Conservation (phyloP, 2,888 invertebrate species). For the Calameuta filiformis region DNA sequence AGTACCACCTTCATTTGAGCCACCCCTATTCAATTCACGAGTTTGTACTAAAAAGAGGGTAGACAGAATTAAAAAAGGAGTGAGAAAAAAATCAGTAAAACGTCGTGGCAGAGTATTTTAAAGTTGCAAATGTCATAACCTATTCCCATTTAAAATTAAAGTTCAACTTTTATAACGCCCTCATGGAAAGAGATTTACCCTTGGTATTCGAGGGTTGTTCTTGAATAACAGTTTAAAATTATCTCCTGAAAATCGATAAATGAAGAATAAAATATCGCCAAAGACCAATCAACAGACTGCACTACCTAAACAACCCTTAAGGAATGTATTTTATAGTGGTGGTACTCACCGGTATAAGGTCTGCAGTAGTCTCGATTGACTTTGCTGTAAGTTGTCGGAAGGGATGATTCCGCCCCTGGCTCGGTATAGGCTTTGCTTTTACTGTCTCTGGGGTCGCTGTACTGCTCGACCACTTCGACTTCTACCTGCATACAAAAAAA, state of each 20-base stretch:
- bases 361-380: conserved; percentile 71
- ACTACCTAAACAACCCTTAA: too few species aligned
- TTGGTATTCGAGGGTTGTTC: not conserved
- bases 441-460: conserved; percentile 80
- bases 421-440: conserved; percentile 61
- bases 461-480: conserved; percentile 80
- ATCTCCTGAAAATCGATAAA: not conserved
- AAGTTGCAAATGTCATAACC: not conserved
- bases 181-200: not conserved
- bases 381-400: conserved; percentile 65
- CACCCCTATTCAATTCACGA: not conserved
- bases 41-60: not conserved
- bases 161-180: conserved; percentile 29
- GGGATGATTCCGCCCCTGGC: conserved; percentile 62
- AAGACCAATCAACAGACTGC: not conserved
- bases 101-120: not conserved
- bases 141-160: conserved; percentile 30
- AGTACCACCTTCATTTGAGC: not conserved
- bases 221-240: not conserved
- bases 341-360: conserved; percentile 68
- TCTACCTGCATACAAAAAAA: conserved; percentile 58
- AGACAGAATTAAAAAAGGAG: not conserved
- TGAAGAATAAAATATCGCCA: not conserved
- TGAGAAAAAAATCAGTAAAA: not conserved
- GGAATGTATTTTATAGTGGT: not conserved